Evolutionary conservation across 2,113 vertebrate species (phyloP).

Genomic region (Morone saxatilis): DNA sequence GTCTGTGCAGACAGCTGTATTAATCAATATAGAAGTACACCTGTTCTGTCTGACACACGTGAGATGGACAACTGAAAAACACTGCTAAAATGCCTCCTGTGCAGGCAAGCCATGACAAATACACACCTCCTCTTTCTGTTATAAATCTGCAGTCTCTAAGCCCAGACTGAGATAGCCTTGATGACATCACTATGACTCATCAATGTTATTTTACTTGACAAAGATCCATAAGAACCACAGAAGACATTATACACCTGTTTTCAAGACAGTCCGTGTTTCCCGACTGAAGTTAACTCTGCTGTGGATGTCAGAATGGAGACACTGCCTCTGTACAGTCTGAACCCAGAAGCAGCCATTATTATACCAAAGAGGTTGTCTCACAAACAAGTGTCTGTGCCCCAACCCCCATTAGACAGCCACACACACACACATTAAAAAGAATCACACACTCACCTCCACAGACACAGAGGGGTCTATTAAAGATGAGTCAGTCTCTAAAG

Average conservation of each 20-base stretch:
- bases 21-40: no score
- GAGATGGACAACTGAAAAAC: no score
- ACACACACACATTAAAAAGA: conserved; percentile 1
- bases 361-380: background rate
- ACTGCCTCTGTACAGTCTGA: background rate
- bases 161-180: no score
- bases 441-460: conserved; percentile 21
- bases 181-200: no score
- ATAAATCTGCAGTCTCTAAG: no score
- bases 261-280: background rate
- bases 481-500: conserved; percentile 57
- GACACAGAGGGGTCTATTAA: conserved; percentile 46
- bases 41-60: no score
- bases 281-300: background rate
- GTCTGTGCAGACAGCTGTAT: no score
- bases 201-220: background rate
- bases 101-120: no score
- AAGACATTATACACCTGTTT: background rate
- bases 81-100: no score
- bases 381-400: conserved; percentile 5
- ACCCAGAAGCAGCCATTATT: conserved; percentile 14
- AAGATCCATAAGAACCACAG: background rate
- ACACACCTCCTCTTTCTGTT: no score
- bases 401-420: background rate
- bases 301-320: background rate